Base-by-base conservation (phyloP, 2,888 invertebrate species). In the Cantharis nigra region DNA sequence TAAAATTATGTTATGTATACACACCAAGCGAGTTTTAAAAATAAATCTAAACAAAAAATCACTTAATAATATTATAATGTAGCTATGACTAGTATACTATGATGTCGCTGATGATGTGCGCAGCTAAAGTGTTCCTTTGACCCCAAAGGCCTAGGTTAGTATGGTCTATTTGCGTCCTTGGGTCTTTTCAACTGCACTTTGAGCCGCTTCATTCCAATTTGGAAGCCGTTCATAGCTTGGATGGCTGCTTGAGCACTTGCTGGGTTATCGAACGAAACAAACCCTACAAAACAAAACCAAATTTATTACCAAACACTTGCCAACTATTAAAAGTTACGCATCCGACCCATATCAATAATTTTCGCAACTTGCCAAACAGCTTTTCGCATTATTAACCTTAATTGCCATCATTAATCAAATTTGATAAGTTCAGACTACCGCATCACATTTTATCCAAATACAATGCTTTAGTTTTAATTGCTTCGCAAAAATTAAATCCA, bases 171-270 rank as follows among this genome's bases (percentile, higher is more conserved):
- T 88, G 97, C 97, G 90, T 98, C 98, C 92, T 98, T 98, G 90
- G 98, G 98, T 92, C 98, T 93, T 91, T 99, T 99, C 91, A 99
- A 94, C 91, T 99, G 98, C 87, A 99, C 99, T 92, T 99, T 99
- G 89, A 99, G 95, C 88, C 99, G 94, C 92, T 99, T 99, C 98
- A 99, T 99, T 88, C 99, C 99, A 90, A 99, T 99, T 91, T 99
- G 99, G 91, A 99, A 99, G 89, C 99, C 99, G 91, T 99, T 99
- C 99, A 99, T 99, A 86, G 99, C 96, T 90, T 98, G 98, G 89
- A 99, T 99, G 85, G 99, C 99, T 84, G 97, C 95, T 90, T 98
- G 98, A 88, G 99, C 98, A 89, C 98, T 98, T 86, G 96, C 92
- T 85, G 98, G 98, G 92, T 98, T 98, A 92, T 99, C 99, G 91